phyloP scores from a whole-genome alignment of 2,888 invertebrate genomes.

The Myathropa florea region DNA sequence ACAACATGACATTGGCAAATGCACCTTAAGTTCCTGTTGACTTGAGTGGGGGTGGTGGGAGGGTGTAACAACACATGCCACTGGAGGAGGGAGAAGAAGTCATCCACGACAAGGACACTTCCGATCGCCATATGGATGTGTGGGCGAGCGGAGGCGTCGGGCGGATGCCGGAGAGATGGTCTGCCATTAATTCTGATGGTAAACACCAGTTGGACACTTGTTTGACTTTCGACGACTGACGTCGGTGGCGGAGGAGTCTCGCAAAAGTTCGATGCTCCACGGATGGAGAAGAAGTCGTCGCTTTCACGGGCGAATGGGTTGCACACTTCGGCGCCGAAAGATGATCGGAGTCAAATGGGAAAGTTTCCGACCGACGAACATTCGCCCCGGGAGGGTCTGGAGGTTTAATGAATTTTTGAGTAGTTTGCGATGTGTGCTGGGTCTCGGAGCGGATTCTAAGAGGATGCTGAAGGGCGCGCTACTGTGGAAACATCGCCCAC shows the following conservation, averaged over 20 bases:
- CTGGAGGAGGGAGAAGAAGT: background rate
- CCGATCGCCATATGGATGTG: background rate
- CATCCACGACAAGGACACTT: conserved; percentile 18
- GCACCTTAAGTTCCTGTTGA: conserved; percentile 44
- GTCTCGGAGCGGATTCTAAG: too few relatives aligned
- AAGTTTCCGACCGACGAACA: conserved; percentile 8
- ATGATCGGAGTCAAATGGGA: conserved; percentile 2
- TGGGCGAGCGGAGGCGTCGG: background rate
- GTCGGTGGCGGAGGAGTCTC: conserved; percentile 3
- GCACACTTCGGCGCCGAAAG: background rate
- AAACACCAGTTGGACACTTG: conserved; percentile 67
- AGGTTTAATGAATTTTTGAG: conserved; percentile 26
- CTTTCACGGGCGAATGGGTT: conserved; percentile 15
- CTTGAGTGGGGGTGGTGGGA: background rate
- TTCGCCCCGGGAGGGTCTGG: conserved; percentile 12
- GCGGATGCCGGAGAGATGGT: background rate
- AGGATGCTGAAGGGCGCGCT: background rate
- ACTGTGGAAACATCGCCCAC: background rate
- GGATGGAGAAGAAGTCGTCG: conserved; percentile 6
- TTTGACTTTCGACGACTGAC: conserved; percentile 64
- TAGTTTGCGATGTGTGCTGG: background rate
- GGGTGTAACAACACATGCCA: background rate
- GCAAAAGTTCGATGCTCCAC: background rate
- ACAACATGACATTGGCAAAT: conserved; percentile 59
- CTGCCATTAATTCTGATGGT: conserved; percentile 53